phyloP scores from a whole-genome alignment of 2,113 vertebrate genomes.

The Myotis yumanensis region DNA sequence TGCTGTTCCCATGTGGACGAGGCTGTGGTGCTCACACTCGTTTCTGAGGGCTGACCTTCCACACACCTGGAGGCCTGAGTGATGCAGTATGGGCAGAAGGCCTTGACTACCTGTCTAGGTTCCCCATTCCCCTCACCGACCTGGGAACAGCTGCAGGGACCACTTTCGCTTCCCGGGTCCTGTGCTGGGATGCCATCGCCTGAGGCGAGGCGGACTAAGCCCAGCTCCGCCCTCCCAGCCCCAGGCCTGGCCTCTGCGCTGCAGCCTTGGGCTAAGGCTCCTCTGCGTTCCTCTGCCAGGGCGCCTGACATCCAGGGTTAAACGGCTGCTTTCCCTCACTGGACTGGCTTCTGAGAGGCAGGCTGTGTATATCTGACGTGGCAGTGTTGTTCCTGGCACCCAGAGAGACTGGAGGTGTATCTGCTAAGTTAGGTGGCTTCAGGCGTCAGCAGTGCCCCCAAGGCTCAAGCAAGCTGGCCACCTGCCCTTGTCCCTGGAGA shows the following conservation, averaged over 20 bases:
- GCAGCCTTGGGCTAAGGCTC: accelerated
- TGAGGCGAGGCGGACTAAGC: too few species aligned
- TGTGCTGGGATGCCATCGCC: too few species aligned
- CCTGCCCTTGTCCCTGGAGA: neutral
- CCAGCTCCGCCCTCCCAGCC: too few species aligned
- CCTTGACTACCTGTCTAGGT: neutral
- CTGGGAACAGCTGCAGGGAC: neutral
- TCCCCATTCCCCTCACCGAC: neutral
- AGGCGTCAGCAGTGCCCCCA: neutral
- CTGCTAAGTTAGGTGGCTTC: neutral
- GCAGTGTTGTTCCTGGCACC: neutral
- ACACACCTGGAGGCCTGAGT: too few species aligned
- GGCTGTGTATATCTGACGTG: neutral
- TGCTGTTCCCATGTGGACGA: neutral
- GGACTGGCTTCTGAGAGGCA: neutral
- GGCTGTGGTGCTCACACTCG: too few species aligned
- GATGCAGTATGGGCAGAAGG: neutral
- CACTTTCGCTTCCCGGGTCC: neutral
- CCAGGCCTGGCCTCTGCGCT: neutral
- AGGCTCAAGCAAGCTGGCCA: neutral
- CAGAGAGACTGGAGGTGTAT: neutral
- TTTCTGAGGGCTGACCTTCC: neutral
- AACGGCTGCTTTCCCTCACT: neutral
- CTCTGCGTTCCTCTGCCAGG: neutral
- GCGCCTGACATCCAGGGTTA: neutral